phyloP scores from a whole-genome alignment of 2,888 invertebrate genomes.

The Cotesia congregata region DNA sequence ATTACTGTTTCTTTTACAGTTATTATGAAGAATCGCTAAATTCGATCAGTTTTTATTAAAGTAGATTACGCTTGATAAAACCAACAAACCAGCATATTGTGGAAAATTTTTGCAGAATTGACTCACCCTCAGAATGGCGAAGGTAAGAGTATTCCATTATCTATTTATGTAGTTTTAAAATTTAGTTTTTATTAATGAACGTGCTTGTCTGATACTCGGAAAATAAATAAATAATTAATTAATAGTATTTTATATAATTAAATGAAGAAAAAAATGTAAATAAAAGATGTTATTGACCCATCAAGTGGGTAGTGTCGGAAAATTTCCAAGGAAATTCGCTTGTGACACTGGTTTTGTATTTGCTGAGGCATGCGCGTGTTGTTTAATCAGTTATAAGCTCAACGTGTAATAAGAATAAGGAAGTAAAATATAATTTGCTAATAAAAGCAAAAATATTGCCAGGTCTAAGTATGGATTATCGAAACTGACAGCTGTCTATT shows the following conservation, averaged over 20 bases:
- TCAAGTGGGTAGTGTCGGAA: neutral
- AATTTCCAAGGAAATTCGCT: conserved; percentile 9
- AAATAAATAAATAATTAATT: too few relatives aligned
- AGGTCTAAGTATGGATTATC: neutral
- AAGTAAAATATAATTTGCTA: neutral
- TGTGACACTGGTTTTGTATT: neutral
- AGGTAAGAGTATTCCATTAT: conserved; percentile 30
- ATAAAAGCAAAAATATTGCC: neutral
- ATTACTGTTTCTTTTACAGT: neutral
- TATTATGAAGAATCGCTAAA: neutral
- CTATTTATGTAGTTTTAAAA: neutral
- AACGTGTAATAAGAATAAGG: neutral
- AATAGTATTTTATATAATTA: too few relatives aligned
- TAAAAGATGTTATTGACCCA: neutral
- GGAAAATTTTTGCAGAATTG: conserved; percentile 12
- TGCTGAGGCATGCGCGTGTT: conserved; percentile 12
- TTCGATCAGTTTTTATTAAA: neutral
- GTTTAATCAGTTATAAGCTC: neutral
- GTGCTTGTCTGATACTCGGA: too few relatives aligned
- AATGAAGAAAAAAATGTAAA: neutral
- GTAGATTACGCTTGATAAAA: neutral
- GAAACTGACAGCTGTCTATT: neutral
- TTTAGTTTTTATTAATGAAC: neutral
- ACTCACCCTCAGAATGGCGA: conserved; percentile 38
- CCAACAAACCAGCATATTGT: neutral